These are phyloP conservation scores for Grallaria varia DNA, from an alignment of 2,113 vertebrate genomes.

Conservation along the genomic window DNA sequence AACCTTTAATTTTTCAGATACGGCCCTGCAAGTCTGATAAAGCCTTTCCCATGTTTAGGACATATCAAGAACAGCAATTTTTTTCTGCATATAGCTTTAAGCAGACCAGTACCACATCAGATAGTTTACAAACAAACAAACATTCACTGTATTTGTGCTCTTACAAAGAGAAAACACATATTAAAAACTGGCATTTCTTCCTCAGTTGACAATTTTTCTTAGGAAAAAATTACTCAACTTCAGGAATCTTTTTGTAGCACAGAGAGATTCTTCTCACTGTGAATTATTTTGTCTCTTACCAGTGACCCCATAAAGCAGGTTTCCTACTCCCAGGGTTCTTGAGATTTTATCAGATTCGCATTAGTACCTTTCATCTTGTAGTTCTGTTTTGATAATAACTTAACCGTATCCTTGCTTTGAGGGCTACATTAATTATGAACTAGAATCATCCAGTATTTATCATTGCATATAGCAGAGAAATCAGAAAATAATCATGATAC, in stretches of 20 bases:
- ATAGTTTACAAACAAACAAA: neutral
- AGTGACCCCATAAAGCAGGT: neutral
- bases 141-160: neutral
- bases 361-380: neutral
- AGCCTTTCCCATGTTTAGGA: neutral
- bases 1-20: neutral
- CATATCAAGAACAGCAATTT: neutral
- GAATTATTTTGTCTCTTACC: neutral
- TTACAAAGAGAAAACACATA: neutral
- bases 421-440: constrained; percentile 10
- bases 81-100: neutral
- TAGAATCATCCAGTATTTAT: neutral
- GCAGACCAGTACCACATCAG: neutral
- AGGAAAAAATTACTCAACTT: neutral
- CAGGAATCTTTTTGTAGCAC: neutral
- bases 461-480: neutral
- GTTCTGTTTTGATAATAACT: neutral
- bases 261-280: neutral
- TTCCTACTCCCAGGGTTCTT: neutral
- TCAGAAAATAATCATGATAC: neutral
- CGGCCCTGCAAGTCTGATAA: neutral
- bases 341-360: neutral
- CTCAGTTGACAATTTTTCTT: neutral
- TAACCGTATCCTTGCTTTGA: neutral
- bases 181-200: neutral